Evolutionary conservation across 2,888 invertebrate species (phyloP).

Genomic region (Blomia tropicalis): DNA sequence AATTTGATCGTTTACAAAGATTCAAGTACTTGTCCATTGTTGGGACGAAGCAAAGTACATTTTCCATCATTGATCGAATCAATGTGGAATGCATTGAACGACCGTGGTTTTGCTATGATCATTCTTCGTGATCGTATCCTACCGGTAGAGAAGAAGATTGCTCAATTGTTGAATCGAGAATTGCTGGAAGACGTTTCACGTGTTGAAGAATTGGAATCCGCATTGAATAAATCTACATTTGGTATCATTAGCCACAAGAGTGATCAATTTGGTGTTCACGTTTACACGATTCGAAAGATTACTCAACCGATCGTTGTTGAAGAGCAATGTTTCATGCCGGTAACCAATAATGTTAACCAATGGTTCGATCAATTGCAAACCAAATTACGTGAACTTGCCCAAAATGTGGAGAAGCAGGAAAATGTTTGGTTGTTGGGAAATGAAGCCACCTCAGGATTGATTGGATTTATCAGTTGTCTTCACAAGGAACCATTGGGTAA

Average conservation of each 20-base stretch:
- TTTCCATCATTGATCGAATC: conserved; percentile 28
- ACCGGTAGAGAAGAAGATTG: conserved; percentile 28
- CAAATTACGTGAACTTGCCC: conserved; percentile 49
- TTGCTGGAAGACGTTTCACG: background rate
- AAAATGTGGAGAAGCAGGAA: conserved; percentile 27
- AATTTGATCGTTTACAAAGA: conserved; percentile 19
- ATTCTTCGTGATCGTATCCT: conserved; percentile 28
- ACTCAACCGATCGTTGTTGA: conserved; percentile 14
- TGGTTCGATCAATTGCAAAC: conserved; percentile 69
- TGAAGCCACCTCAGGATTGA: conserved; percentile 54
- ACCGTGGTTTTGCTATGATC: conserved; percentile 51
- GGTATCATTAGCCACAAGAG: conserved; percentile 40
- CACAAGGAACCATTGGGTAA: conserved; percentile 68
- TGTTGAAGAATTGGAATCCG: background rate
- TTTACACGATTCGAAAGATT: conserved; percentile 49
- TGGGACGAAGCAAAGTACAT: conserved; percentile 8
- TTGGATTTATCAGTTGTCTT: conserved; percentile 78
- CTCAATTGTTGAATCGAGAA: conserved; percentile 21
- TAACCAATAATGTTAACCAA: conserved; percentile 22
- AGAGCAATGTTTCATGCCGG: conserved; percentile 24
- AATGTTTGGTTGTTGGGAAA: conserved; percentile 48
- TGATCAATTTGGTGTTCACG: conserved; percentile 43
- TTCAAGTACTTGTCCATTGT: background rate
- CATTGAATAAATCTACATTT: conserved; percentile 19
- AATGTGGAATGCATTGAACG: conserved; percentile 44